Conservation (phyloP, 2,888 invertebrate species). For the Rhagium mordax region DNA sequence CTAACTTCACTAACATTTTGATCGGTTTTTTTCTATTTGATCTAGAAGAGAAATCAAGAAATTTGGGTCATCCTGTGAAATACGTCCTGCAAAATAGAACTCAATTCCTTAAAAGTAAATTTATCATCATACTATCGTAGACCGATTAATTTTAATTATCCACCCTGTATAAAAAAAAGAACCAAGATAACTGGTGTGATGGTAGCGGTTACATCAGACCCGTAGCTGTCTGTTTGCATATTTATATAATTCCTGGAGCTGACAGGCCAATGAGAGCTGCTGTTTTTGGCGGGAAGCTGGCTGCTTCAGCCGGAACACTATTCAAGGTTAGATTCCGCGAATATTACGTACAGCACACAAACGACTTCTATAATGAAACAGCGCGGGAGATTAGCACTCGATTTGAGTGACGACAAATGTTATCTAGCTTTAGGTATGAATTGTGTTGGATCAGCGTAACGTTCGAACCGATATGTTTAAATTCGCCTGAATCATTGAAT, state of each 20-base stretch:
- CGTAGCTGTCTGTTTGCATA: slow-evolving; percentile 40
- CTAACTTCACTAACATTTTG: too few species aligned
- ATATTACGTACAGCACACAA: slow-evolving; percentile 43
- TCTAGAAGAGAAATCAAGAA: too few species aligned
- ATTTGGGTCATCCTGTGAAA: too few species aligned
- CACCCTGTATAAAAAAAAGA: background rate
- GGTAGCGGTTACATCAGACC: slow-evolving; percentile 46
- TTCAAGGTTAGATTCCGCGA: slow-evolving; percentile 55
- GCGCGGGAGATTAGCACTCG: background rate
- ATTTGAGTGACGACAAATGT: background rate
- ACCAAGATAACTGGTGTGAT: slow-evolving; percentile 1
- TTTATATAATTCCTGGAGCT: slow-evolving; percentile 35
- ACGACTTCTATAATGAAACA: background rate
- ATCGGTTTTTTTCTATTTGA: too few species aligned
- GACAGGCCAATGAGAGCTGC: slow-evolving; percentile 1
- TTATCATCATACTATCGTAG: too few species aligned
- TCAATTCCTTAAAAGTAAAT: too few species aligned
- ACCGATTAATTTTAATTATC: too few species aligned
- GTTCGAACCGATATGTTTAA: background rate
- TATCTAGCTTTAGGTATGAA: background rate
- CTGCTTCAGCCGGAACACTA: slow-evolving; percentile 46
- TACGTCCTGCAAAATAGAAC: too few species aligned
- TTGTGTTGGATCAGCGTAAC: background rate
- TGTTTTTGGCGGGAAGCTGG: slow-evolving; percentile 19
- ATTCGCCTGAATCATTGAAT: too few species aligned